phyloP scores from a whole-genome alignment of 1,140 invertebrate species.

The Brachionus manjavacas region DNA sequence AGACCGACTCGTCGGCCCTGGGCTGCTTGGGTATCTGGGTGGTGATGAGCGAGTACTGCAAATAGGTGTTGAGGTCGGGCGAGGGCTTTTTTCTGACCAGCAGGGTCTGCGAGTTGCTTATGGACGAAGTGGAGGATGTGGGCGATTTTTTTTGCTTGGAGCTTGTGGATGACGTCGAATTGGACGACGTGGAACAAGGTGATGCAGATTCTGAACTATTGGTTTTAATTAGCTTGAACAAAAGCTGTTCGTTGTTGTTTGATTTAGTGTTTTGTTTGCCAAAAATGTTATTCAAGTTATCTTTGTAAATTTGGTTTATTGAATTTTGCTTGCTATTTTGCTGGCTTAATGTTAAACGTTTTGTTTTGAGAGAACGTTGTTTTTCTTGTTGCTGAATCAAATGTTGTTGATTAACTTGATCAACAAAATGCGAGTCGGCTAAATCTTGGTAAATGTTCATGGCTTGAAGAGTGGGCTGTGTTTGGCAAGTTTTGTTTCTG shows the following conservation, averaged over 20 bases:
- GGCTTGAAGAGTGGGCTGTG: not conserved
- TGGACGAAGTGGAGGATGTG: not conserved
- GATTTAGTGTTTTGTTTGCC: not conserved
- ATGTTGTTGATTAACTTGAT: conserved; percentile 21
- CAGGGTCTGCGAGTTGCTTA: not conserved
- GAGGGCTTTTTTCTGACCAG: not conserved
- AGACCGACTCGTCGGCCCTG: not conserved
- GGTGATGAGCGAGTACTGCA: conserved; percentile 10
- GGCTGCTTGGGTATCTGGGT: not conserved
- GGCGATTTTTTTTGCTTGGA: not conserved
- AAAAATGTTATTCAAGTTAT: conserved; percentile 19
- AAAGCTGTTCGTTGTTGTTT: conserved; percentile 25
- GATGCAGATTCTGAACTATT: conserved; percentile 28
- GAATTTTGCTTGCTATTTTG: conserved; percentile 19
- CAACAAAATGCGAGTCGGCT: not conserved
- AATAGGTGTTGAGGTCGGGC: not conserved
- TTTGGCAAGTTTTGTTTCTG: not conserved
- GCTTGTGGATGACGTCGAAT: not conserved
- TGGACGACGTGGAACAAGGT: not conserved
- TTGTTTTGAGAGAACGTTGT: conserved; percentile 12
- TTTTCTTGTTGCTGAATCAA: conserved; percentile 6
- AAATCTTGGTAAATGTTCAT: conserved; percentile 16
- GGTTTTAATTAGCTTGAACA: conserved; percentile 34
- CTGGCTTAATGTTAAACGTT: conserved; percentile 22
- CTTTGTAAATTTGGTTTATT: conserved; percentile 35